Base-by-base conservation (phyloP, 2,113 vertebrate genomes). In the Astur gentilis region DNA sequence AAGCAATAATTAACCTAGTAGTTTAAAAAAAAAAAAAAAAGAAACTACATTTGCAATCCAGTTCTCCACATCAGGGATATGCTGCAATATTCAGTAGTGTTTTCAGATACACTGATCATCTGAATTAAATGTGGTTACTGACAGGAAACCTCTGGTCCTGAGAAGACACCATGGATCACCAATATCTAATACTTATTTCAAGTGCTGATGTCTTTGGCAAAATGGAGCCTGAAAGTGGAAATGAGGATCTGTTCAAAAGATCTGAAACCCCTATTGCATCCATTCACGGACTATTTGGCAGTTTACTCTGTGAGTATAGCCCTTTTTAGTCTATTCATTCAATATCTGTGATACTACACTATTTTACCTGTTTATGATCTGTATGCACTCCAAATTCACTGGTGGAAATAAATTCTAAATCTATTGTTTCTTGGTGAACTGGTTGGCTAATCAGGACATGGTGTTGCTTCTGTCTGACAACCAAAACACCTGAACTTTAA, bases 1-100 rank as follows among this genome's bases (percentile, higher is more conserved):
- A 94, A 87, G 89, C 61, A 87, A 82, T 85, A 91, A 95, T 89
- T 95, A 94, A 95, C 78, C 81, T 54, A 8, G 7, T 16, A 87
- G 76, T 82, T 92, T 54, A 29, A 54, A 54, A 52, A 65, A 70
- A 29, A 29, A 29, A 42, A 16, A 21, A n/a, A 52, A 75, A 64
- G 55, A 52, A 86, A 60, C 47, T 42, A 40, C 42, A 45, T 52
- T 91, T 93, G 78, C 29, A 72, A 69, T 52, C 36, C 58, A 72
- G 34, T 44, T 89, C 55, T 95, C 25, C 40, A 57, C 34, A 65
- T 85, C 61, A 92, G 87, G 57, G 49, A 26, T 34, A 7, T 4
- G 21, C 61, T 45, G 73, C 49, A 65, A 62, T 47, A 72, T 72
- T 77, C 76, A 44, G 71, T 0, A 32, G n/a, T 11, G n/a, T 31